phyloP scores from a whole-genome alignment of 2,888 invertebrate genomes.

The Halictus quadricinctus region DNA sequence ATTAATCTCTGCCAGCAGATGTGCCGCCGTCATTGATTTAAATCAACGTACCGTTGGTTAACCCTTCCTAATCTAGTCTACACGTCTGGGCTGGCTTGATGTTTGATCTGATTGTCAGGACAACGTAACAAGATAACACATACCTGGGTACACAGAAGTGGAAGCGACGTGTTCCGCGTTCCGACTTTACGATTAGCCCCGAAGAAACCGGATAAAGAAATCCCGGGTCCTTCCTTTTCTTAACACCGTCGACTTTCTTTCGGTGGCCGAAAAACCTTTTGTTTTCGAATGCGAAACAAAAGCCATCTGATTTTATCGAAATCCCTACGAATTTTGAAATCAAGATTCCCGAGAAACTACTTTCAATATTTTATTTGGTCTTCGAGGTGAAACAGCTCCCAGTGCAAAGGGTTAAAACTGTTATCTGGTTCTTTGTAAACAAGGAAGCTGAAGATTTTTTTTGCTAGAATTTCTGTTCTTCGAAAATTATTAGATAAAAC shows the following conservation, averaged over 20 bases:
- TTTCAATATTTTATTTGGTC: too few relatives aligned
- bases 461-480: too few relatives aligned
- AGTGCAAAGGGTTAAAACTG: too few relatives aligned
- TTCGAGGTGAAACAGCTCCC: too few relatives aligned
- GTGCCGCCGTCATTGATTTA: constrained; percentile 79
- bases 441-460: too few relatives aligned
- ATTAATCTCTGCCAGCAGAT: constrained; percentile 79
- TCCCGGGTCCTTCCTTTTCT: constrained; percentile 21
- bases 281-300: too few relatives aligned
- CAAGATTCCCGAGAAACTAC: background rate
- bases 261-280: too few relatives aligned
- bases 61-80: constrained; percentile 74
- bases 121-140: constrained; percentile 66
- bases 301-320: background rate
- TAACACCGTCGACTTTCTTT: background rate
- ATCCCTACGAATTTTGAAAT: background rate
- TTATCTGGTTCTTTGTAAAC: too few relatives aligned
- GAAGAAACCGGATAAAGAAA: constrained; percentile 46
- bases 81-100: constrained; percentile 64
- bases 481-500: too few relatives aligned
- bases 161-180: constrained; percentile 61
- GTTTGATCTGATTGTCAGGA: constrained; percentile 67
- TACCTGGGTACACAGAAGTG: constrained; percentile 59
- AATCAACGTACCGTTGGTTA: constrained; percentile 75
- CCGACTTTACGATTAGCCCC: constrained; percentile 29